Base-by-base conservation (phyloP, 2,797 vertebrate species). In the Lagocephalus sceleratus region DNA sequence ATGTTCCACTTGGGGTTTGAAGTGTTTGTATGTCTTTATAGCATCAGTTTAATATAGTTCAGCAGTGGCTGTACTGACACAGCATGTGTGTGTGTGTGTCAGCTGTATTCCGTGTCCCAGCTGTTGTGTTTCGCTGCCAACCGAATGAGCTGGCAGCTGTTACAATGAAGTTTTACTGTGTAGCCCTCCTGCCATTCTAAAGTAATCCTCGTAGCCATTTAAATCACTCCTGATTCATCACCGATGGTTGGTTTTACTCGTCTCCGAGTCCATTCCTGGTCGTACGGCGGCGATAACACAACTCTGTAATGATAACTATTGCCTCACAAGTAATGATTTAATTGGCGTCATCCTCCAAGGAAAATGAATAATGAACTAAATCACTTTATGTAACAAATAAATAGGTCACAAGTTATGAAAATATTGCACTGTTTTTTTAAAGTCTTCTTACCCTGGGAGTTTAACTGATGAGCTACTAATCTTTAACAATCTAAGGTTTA, bases 101-200 rank as follows among this genome's bases (percentile, higher is more conserved):
- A 84, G 80, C 75, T 82, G 75, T 61, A 61, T 47, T 66, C 69
- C 53, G 52, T 47, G 51, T 68, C 75, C 76, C 85, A 85, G 83
- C 84, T 87, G 81, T 74, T 82, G 62, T 68, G 47, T 47, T 73
- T 68, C 65, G 60, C 70, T 81, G 82, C 78, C 81, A 86, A 71
- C 8, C 73, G 63, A 66, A 41, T 56, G 62, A 66, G 75, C 62
- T 73, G 68, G 65, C 79, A 81, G 76, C 76, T 85, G 79, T 63
- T 81, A 65, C 48, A 67, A 71, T 83, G 55, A 80, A 69, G 60
- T 71, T 76, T 66, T 61, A 62, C 53, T 29, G 62, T 47, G 48
- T 49, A 17, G 39, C 60, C 44, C 78, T 25, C 22, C 53, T 75
- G 73, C 67, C 58, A 56, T 67, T 49, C 53, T 29, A 41, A 41